A percentile compares a stretch with the other conserved stretches of the same genome.
Evolutionary conservation across 2,113 vertebrate genomes (phyloP).

Genomic region (Clarias macrocephalus): DNA sequence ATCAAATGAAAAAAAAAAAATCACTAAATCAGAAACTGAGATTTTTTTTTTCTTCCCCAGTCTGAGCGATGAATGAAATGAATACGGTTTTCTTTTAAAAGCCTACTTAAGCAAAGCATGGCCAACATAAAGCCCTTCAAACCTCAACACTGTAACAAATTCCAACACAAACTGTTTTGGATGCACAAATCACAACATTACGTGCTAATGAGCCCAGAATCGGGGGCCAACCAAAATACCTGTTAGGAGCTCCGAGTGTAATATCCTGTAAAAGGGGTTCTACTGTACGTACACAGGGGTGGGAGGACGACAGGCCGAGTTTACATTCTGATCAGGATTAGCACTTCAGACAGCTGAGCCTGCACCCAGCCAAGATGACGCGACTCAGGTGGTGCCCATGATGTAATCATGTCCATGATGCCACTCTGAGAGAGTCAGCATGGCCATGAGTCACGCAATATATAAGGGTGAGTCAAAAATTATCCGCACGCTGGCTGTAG

Average conservation of each 20-base stretch:
- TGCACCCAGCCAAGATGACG: not conserved
- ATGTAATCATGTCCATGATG: not conserved
- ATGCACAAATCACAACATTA: conserved; percentile 25
- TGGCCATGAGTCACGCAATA: not conserved
- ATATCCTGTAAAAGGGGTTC: not conserved
- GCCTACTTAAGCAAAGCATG: not conserved
- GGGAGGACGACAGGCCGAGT: not conserved
- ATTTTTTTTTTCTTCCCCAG: not conserved
- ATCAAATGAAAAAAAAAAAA: not conserved
- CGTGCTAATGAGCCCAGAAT: conserved; percentile 6
- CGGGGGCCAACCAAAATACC: not conserved
- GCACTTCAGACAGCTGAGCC: conserved; percentile 22
- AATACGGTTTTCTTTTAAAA: not conserved
- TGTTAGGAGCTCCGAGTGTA: not conserved
- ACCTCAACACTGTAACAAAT: not conserved
- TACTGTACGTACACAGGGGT: not conserved
- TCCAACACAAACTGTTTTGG: not conserved
- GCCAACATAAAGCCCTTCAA: not conserved
- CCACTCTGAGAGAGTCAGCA: conserved; percentile 16
- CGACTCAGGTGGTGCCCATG: not conserved
- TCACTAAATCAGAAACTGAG: not conserved
- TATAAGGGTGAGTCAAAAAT: too few species aligned
- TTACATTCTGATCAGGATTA: conserved; percentile 29
- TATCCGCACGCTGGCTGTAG: too few species aligned
- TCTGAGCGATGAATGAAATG: not conserved